Evolutionary conservation across 92 coral and sea anemone species (phyloP).

Genomic region (Siderastrea siderea): DNA sequence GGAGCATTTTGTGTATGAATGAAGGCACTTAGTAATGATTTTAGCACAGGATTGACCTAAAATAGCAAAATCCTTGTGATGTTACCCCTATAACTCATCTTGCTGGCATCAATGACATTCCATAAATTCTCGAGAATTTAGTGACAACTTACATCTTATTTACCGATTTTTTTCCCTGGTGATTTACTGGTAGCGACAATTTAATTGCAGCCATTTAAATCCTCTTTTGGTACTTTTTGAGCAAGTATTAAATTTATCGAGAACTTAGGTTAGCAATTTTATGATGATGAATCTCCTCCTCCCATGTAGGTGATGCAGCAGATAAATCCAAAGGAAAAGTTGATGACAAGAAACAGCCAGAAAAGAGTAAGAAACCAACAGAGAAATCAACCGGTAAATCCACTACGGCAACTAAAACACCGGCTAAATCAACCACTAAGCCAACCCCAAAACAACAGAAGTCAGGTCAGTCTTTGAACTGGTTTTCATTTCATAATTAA

Average conservation of each 20-base stretch:
- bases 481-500: background rate
- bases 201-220: no score
- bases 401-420: conserved; percentile 46
- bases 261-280: background rate
- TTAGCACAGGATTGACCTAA: no score
- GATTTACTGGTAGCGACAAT: no score
- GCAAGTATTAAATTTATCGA: background rate
- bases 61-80: no score
- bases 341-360: conserved; percentile 80
- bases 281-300: background rate
- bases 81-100: no score
- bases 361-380: conserved; percentile 77
- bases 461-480: conserved; percentile 56
- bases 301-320: conserved; percentile 12
- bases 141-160: no score
- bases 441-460: conserved; percentile 65
- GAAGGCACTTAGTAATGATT: no score
- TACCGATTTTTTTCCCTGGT: no score
- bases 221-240: background rate
- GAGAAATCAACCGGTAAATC: conserved; percentile 64
- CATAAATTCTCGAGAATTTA: no score
- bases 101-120: no score
- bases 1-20: no score
- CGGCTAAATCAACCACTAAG: conserved; percentile 68
- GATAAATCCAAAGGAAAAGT: conserved; percentile 69